Conservation (phyloP, 1,140 invertebrate genomes). For the Diuraphis noxia region DNA sequence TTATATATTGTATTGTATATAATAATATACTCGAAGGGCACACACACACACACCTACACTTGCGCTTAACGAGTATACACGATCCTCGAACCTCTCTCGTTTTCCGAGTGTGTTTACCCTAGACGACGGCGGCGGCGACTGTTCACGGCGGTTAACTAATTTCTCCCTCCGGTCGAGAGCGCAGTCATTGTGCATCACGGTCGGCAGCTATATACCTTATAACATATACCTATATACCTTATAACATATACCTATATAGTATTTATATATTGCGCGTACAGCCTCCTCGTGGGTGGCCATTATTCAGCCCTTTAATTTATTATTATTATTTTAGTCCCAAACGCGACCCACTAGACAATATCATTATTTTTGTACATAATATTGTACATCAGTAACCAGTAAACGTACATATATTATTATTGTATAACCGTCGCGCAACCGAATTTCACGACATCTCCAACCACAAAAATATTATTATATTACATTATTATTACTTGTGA, state of each 20-base stretch:
- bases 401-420: not conserved
- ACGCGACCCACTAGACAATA: not conserved
- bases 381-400: too few relatives aligned
- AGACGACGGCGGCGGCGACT: not conserved
- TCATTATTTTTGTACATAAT: not conserved
- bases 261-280: not conserved
- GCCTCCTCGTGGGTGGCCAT: conserved; percentile 23
- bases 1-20: not conserved
- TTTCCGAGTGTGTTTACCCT: conserved; percentile 2
- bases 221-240: too few relatives aligned
- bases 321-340: not conserved
- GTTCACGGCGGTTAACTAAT: not conserved
- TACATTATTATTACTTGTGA: too few relatives aligned
- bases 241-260: too few relatives aligned
- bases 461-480: too few relatives aligned
- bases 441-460: not conserved
- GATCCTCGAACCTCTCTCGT: not conserved
- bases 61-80: not conserved
- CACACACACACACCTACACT: not conserved
- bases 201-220: not conserved
- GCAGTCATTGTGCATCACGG: not conserved
- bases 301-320: conserved; percentile 13
- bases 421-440: not conserved
- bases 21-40: not conserved
- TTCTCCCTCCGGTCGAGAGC: conserved; percentile 25